Evolutionary conservation across 2,113 vertebrate species (phyloP).

Genomic region (Cygnus atratus): DNA sequence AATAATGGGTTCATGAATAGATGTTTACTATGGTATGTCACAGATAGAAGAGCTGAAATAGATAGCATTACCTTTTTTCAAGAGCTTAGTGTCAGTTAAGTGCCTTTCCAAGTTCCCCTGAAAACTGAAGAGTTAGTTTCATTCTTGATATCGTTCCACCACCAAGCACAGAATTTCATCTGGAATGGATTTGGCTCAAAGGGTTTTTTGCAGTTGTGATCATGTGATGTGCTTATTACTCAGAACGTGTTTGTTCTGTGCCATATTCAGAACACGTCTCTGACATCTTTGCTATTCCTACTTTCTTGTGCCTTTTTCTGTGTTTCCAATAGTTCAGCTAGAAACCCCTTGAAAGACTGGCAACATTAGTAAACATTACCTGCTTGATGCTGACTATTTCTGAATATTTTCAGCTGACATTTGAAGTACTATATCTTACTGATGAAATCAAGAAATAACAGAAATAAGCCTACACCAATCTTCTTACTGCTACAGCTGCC

Average conservation of each 20-base stretch:
- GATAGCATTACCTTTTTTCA: not conserved
- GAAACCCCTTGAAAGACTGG: not conserved
- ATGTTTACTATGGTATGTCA: not conserved
- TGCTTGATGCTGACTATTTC: not conserved
- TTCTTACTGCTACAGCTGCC: not conserved
- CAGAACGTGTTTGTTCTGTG: not conserved
- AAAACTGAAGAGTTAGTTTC: not conserved
- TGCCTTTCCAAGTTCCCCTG: not conserved
- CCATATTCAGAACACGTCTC: not conserved
- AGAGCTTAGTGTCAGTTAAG: not conserved
- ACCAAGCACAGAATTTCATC: not conserved
- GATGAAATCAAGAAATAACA: not conserved
- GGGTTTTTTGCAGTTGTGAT: not conserved
- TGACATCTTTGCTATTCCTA: not conserved
- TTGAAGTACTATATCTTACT: not conserved
- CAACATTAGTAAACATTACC: not conserved
- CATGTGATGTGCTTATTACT: not conserved
- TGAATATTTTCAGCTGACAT: not conserved
- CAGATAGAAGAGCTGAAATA: not conserved
- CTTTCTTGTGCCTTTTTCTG: not conserved
- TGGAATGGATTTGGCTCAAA: not conserved
- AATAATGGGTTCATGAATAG: not conserved
- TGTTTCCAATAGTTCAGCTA: not conserved
- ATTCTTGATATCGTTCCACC: not conserved
- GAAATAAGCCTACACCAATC: not conserved